Conservation (phyloP, 1,140 invertebrate genomes). For the Drosophila fuyamai region DNA sequence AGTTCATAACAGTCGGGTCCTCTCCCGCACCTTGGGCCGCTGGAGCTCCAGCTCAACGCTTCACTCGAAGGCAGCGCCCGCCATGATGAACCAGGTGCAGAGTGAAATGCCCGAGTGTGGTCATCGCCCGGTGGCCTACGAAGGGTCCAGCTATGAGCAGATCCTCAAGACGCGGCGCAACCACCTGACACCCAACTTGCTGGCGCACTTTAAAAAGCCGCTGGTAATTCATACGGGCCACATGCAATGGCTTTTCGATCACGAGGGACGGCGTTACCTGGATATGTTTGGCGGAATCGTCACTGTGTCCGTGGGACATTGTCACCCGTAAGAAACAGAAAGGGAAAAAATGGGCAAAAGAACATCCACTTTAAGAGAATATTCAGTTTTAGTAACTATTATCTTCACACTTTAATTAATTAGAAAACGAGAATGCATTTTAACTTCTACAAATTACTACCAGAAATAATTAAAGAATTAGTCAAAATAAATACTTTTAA, state of each 20-base stretch:
- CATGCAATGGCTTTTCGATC: slow-evolving; percentile 97
- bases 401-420: no score
- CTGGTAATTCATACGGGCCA: slow-evolving; percentile 93
- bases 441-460: no score
- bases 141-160: slow-evolving; percentile 87
- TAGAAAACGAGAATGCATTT: no score
- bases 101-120: slow-evolving; percentile 65
- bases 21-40: slow-evolving; percentile 7
- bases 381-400: no score
- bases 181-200: slow-evolving; percentile 90
- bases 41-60: slow-evolving; percentile 37
- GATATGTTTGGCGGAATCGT: slow-evolving; percentile 98
- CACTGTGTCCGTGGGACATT: slow-evolving; percentile 98
- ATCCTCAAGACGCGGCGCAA: slow-evolving; percentile 86
- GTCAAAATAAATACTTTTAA: no score
- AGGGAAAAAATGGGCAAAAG: neutral
- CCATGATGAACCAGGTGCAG: slow-evolving; percentile 23
- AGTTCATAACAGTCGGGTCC: slow-evolving; percentile 24
- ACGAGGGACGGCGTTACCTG: slow-evolving; percentile 93
- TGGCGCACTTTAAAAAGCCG: slow-evolving; percentile 93
- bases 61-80: slow-evolving; percentile 61
- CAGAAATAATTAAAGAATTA: no score
- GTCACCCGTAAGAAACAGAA: slow-evolving; percentile 95
- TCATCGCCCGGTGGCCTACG: slow-evolving; percentile 55
- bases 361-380: no score